Evolutionary conservation across 2,797 vertebrate genomes (phyloP), one percentile per base, ranked within the genome.

Genomic region (Novumbra hubbsi): DNA sequence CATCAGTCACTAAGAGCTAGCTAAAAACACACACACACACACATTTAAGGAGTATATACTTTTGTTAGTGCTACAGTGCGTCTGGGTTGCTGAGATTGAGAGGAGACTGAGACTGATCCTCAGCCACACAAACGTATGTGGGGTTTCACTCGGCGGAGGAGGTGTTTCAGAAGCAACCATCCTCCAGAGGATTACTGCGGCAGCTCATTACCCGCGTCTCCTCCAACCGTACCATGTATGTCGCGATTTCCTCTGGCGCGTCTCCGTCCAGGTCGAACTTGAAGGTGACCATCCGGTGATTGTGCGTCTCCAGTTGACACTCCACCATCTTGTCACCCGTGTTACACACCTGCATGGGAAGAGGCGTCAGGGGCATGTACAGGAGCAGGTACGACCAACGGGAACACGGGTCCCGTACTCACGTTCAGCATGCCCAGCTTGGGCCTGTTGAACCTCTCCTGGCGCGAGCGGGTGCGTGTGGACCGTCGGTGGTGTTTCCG

Each of bases 241-340:
- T 98, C 12, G 98, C 97, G 0, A 99, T 99, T 85, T 99, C 98
- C n/a, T 99, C 98, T 0, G 97, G 97, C 0, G 97, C 98, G 0
- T 99, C 98, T 16, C 97, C 97, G 30, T 99, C 97, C 86, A 99
- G 92, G 84, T 99, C 97, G 80, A 99, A 99, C 85, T 99, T 99
- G 83, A 99, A 99, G 0, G 98, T 99, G 83, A 99, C 98, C 97
- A 98, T 99, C 91, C 98, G 99, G 87, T 98, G 98, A 86, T 99
- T 99, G 74, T 99, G 97, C 1, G 98, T 99, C 88, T 99, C 98
- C 73, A 99, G 84, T 86, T 99, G 98, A 85, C 98, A 99, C 81
- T 99, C 98, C 6, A 99, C 98, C 97, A 99, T 99, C 90, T 99
- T 99, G 86, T 99, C 97, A 0, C 98, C 98, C 0, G 96, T 98